A percentile compares a stretch with the other conserved stretches of the same genome.
Evolutionary conservation across 2,113 vertebrate genomes (phyloP).

Genomic region (Sterrhoptilus dennistouni): DNA sequence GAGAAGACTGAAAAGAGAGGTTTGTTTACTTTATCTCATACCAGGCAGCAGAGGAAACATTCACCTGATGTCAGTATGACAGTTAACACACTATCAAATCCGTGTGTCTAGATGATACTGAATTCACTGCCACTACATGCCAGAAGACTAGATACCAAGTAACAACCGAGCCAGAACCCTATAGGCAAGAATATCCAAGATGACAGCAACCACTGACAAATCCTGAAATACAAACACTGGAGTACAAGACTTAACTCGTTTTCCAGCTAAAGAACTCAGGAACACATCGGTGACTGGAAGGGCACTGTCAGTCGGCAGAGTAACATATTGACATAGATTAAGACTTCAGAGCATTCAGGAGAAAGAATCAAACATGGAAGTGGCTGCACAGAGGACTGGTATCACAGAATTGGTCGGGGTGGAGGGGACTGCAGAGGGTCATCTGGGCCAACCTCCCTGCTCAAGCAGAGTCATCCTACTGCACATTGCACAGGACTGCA

Average conservation of each 20-base stretch:
- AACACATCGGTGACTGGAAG: not conserved
- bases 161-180: rapidly evolving
- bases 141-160: not conserved
- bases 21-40: not conserved
- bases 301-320: rapidly evolving
- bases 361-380: not conserved
- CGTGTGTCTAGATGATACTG: not conserved
- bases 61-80: not conserved
- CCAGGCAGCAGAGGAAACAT: not conserved
- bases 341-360: not conserved
- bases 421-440: not conserved
- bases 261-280: not conserved
- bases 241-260: not conserved
- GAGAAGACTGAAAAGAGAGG: not conserved
- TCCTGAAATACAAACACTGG: not conserved
- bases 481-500: not conserved
- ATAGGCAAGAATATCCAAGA: not conserved
- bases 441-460: not conserved
- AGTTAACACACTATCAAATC: not conserved
- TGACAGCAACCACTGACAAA: not conserved
- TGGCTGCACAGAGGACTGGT: not conserved
- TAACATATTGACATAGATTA: not conserved
- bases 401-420: not conserved
- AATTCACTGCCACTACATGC: not conserved
- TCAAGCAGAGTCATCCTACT: not conserved